Conservation (phyloP, 64 coral and sea anemone genomes). For the Pocillopora damicornis region DNA sequence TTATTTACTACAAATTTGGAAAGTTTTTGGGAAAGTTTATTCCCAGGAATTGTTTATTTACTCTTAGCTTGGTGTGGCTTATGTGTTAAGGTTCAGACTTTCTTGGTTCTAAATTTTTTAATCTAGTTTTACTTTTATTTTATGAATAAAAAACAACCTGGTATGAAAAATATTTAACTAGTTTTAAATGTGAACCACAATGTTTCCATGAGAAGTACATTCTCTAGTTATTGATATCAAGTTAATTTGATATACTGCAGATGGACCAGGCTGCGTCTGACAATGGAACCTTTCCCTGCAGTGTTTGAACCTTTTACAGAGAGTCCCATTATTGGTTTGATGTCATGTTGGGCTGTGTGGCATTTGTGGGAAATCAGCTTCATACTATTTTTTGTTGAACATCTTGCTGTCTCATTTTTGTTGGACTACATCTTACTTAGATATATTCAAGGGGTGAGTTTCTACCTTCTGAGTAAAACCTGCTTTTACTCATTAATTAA, state of each 20-base stretch:
- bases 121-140: no score
- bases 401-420: slow-evolving; percentile 67
- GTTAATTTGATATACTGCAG: neutral
- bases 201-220: no score
- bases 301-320: slow-evolving; percentile 90
- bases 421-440: slow-evolving; percentile 86
- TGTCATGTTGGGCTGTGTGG: slow-evolving; percentile 67
- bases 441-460: slow-evolving; percentile 80
- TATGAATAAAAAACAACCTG: no score
- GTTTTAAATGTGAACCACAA: no score
- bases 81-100: no score
- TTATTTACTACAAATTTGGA: no score
- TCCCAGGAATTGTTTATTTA: no score
- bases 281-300: slow-evolving; percentile 85
- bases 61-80: no score
- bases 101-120: no score
- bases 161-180: no score
- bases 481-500: neutral
- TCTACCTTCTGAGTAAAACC: neutral
- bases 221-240: no score
- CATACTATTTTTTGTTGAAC: slow-evolving; percentile 63
- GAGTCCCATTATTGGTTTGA: slow-evolving; percentile 63
- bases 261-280: slow-evolving; percentile 93
- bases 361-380: slow-evolving; percentile 66
- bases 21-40: no score